Conservation (phyloP, 2,113 vertebrate species). For the Axis porcinus region DNA sequence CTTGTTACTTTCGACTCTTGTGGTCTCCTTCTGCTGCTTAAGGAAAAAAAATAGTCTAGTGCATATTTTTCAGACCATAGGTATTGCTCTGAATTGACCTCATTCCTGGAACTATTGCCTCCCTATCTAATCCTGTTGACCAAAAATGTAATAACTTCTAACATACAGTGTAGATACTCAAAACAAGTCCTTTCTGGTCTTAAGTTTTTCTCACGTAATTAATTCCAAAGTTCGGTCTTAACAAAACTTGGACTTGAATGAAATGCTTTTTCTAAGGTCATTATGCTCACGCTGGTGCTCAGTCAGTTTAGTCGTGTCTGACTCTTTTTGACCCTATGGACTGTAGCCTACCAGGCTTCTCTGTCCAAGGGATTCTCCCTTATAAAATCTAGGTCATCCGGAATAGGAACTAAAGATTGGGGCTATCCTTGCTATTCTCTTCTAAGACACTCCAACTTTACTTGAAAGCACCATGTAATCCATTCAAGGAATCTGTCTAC, state of each 20-base stretch:
- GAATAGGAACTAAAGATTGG: background rate
- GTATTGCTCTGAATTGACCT: background rate
- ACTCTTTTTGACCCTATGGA: background rate
- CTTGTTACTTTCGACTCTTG: background rate
- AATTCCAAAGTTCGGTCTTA: background rate
- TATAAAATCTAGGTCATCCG: background rate
- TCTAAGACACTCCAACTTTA: background rate
- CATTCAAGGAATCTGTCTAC: background rate
- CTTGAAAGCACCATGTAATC: background rate
- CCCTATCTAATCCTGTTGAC: background rate
- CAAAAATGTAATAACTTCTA: background rate
- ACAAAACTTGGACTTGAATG: background rate
- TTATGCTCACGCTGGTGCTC: background rate
- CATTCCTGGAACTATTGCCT: background rate
- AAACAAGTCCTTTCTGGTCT: background rate
- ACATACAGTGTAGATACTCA: background rate
- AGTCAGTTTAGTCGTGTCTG: background rate
- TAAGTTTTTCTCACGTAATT: background rate
- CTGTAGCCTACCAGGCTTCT: background rate
- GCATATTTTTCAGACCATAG: background rate
- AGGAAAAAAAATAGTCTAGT: background rate
- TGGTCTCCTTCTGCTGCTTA: background rate
- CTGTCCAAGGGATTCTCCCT: background rate
- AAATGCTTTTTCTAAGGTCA: background rate
- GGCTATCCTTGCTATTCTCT: background rate